These are phyloP conservation scores for Anisognathus igniventris DNA, from an alignment of 2,797 vertebrate species.

Conservation along the genomic window DNA sequence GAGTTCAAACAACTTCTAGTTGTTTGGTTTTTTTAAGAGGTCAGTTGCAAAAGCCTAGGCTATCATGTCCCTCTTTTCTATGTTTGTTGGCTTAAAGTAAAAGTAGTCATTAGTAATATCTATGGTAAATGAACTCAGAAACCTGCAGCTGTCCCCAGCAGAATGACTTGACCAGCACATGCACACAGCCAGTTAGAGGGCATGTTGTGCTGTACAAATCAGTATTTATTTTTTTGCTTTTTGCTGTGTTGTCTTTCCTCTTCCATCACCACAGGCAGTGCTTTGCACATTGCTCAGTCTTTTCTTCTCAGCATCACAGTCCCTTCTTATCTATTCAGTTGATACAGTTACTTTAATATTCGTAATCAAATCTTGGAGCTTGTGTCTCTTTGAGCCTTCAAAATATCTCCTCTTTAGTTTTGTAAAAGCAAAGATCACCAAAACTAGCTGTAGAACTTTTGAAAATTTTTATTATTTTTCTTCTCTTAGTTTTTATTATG, in stretches of 20 bases:
- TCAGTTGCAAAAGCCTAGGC: background rate
- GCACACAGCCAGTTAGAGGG: background rate
- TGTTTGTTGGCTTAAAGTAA: background rate
- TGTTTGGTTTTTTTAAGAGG: background rate
- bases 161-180: background rate
- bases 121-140: background rate
- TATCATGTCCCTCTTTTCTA: fast-evolving
- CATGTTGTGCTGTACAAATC: background rate
- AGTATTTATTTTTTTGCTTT: background rate
- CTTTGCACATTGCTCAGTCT: background rate
- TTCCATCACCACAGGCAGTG: background rate
- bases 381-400: background rate
- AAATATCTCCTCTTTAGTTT: background rate
- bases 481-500: background rate
- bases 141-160: background rate
- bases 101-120: background rate
- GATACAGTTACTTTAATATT: background rate
- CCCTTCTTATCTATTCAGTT: background rate
- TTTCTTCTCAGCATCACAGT: background rate
- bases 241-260: background rate
- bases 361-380: background rate
- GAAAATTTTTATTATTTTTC: background rate
- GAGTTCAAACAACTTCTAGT: background rate
- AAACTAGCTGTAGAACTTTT: background rate
- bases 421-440: background rate